phyloP scores from a whole-genome alignment of 2,888 invertebrate genomes.

The Oxytorus armatus region DNA sequence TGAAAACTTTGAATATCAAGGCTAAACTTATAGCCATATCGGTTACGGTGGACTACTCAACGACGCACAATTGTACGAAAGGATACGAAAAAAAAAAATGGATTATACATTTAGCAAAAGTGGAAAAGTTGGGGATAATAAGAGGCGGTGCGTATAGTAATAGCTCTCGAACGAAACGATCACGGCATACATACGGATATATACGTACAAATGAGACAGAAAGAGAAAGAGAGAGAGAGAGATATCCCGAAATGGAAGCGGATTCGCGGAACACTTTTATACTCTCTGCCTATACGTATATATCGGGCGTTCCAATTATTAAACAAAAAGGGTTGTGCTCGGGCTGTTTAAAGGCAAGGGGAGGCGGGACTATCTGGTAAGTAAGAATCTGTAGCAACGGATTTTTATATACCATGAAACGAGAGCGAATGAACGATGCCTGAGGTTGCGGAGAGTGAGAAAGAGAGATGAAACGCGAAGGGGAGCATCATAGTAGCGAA shows the following conservation, averaged over 20 bases:
- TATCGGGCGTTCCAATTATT: conserved; percentile 79
- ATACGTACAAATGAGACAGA: conserved; percentile 45
- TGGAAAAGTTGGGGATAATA: conserved; percentile 63
- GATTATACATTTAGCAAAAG: conserved; percentile 65
- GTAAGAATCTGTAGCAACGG: conserved; percentile 52
- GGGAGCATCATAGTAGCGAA: conserved; percentile 40
- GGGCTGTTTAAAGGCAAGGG: conserved; percentile 63
- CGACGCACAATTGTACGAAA: background rate
- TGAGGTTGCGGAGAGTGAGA: conserved; percentile 41
- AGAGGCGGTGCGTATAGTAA: conserved; percentile 38
- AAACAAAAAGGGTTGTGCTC: conserved; percentile 74
- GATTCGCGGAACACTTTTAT: conserved; percentile 77
- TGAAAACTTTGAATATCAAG: no score
- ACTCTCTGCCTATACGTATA: conserved; percentile 67
- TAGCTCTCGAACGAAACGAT: conserved; percentile 36
- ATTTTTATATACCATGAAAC: conserved; percentile 64
- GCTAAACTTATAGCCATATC: no score
- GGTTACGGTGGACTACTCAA: background rate
- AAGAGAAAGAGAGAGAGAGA: conserved; percentile 58
- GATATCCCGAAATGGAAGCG: conserved; percentile 77
- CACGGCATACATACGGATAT: conserved; percentile 58
- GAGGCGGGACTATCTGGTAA: conserved; percentile 54
- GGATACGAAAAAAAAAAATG: conserved; percentile 28
- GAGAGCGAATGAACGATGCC: conserved; percentile 57
- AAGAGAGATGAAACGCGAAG: conserved; percentile 39